Percentiles rank a stretch among this genome's conserved stretches.
phyloP scores from a whole-genome alignment of 2,888 invertebrate genomes.

The Lobophora halterata region DNA sequence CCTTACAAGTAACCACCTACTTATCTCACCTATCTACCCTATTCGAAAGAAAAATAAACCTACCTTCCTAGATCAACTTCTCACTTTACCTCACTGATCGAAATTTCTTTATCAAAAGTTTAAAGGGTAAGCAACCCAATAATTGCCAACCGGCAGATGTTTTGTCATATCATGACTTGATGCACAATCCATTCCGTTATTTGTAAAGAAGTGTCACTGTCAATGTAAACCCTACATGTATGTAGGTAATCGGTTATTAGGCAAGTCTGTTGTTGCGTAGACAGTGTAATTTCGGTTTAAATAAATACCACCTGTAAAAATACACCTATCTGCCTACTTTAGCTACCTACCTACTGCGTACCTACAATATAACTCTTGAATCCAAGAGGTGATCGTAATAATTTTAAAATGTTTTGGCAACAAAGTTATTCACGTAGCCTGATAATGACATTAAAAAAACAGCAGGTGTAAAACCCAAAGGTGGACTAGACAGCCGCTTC shows the following conservation, averaged over 20 bases:
- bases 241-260: constrained; percentile 46
- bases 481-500: constrained; percentile 7
- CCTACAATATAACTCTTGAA: too few relatives aligned
- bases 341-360: constrained; percentile 54
- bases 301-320: constrained; percentile 64
- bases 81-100: too few relatives aligned
- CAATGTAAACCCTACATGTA: constrained; percentile 30
- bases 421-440: constrained; percentile 25
- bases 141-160: too few relatives aligned
- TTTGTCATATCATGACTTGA: too few relatives aligned
- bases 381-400: constrained; percentile 22
- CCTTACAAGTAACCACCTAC: too few relatives aligned
- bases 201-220: constrained; percentile 18
- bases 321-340: constrained; percentile 49
- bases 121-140: too few relatives aligned
- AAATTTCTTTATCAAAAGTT: too few relatives aligned
- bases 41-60: too few relatives aligned
- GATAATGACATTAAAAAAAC: constrained; percentile 6
- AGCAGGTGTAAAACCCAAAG: constrained; percentile 14
- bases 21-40: too few relatives aligned
- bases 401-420: constrained; percentile 38
- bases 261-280: constrained; percentile 35
- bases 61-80: too few relatives aligned
- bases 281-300: constrained; percentile 56
- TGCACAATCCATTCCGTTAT: constrained; percentile 2